Percentiles rank a stretch among this genome's conserved stretches.
phyloP scores from a whole-genome alignment of 1,140 invertebrate genomes.

The Vanessa atalanta region DNA sequence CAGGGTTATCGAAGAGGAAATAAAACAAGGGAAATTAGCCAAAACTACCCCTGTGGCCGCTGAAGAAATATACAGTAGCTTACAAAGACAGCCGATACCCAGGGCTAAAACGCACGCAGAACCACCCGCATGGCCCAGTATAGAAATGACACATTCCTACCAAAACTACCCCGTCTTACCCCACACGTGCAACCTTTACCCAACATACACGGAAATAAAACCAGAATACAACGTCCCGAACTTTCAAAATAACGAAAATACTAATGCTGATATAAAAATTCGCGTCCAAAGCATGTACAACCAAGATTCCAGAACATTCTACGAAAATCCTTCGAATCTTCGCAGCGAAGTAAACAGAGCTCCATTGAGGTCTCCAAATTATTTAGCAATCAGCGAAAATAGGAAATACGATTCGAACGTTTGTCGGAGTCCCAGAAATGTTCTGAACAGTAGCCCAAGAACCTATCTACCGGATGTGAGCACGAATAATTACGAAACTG shows the following conservation, averaged over 20 bases:
- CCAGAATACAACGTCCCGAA: slow-evolving; percentile 58
- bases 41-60: slow-evolving; percentile 77
- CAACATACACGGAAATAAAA: slow-evolving; percentile 73
- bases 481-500: slow-evolving; percentile 63
- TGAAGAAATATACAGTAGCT: slow-evolving; percentile 79
- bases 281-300: slow-evolving; percentile 56
- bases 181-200: slow-evolving; percentile 69
- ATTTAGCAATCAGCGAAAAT: slow-evolving; percentile 52
- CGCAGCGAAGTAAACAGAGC: slow-evolving; percentile 48
- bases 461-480: slow-evolving; percentile 62
- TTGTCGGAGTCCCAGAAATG: slow-evolving; percentile 70
- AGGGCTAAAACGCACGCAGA: slow-evolving; percentile 82
- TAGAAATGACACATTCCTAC: slow-evolving; percentile 67
- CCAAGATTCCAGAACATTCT: slow-evolving; percentile 62
- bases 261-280: slow-evolving; percentile 49
- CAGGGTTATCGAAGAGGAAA: slow-evolving; percentile 91
- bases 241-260: slow-evolving; percentile 51
- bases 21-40: slow-evolving; percentile 89
- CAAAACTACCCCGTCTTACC: slow-evolving; percentile 71
- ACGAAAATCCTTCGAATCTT: slow-evolving; percentile 68
- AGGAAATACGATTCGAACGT: slow-evolving; percentile 65
- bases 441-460: slow-evolving; percentile 67
- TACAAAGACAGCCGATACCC: slow-evolving; percentile 82
- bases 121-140: slow-evolving; percentile 65
- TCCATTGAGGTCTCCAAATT: slow-evolving; percentile 57